phyloP scores from a whole-genome alignment of 2,888 invertebrate species.

The Rhimphoctona megacephalus region DNA sequence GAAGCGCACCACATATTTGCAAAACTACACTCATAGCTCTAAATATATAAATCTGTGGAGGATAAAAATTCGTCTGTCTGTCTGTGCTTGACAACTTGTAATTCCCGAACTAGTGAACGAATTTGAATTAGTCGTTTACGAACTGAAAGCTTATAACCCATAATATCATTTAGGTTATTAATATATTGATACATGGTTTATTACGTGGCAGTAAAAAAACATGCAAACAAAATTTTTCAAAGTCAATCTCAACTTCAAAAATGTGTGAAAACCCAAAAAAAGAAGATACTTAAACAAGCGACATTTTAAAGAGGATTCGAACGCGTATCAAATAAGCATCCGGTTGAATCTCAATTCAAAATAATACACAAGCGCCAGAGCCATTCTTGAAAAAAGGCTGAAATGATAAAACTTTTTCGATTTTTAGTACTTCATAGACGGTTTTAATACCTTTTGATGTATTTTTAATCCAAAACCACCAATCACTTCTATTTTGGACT shows the following conservation, averaged over 20 bases:
- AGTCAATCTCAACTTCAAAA: not conserved
- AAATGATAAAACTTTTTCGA: too few species aligned
- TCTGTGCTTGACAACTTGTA: not conserved
- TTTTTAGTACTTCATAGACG: too few species aligned
- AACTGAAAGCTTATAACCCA: not conserved
- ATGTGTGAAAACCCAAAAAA: not conserved
- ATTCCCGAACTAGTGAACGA: not conserved
- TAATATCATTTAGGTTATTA: not conserved
- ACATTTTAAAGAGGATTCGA: not conserved
- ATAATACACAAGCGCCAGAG: too few species aligned
- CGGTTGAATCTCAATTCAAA: too few species aligned
- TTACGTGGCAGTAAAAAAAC: not conserved
- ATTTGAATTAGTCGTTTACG: not conserved
- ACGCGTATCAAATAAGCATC: not conserved
- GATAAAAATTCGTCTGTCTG: not conserved
- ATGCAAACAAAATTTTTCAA: not conserved
- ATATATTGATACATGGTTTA: not conserved
- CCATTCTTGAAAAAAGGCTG: too few species aligned
- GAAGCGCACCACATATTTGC: slow-evolving; percentile 21
- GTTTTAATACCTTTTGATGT: too few species aligned
- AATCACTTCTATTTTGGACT: too few species aligned
- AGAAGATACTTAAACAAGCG: not conserved
- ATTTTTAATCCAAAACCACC: too few species aligned
- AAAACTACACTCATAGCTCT: not conserved
- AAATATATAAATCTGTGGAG: not conserved